Evolutionary conservation across 2,797 vertebrate species (phyloP), one percentile per base, ranked within the genome.

Genomic region (Chrysocyon brachyurus): DNA sequence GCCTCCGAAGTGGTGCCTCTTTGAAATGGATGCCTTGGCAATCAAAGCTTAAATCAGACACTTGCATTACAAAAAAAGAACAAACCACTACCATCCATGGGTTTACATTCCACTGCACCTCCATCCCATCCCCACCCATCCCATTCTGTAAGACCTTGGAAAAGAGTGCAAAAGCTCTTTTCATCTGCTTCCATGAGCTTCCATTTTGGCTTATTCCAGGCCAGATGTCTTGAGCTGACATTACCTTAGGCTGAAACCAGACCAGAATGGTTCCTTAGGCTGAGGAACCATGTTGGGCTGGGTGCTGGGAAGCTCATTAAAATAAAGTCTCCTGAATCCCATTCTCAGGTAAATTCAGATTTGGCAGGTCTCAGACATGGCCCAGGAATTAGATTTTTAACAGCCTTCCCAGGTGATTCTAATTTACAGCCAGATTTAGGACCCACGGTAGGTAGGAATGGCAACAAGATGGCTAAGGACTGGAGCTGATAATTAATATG

Each of bases 401-500:
- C 2, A 92, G 68, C 52, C 19, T 79, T 79, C 46, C 54, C 61
- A 88, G 84, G 46, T 92, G 64, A 70, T 90, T 93, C 56, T 85
- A 82, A 56, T 7, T 21, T 59, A 49, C 9, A 90, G 81, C 11
- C 33, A 94, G 56, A 90, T 56, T 79, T 91, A 54, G 56, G 90
- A 90, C 66, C 21, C 16, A 8, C 21, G 1, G 1, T 64, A 52
- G 83, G 56, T 46, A 90, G 75, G 70, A 91, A 95, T 49, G 66
- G 72, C 31, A 85, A 52, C 40, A 88, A 6, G 66, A 72, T 4
- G 54, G 85, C 79, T 61, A 40, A 79, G 84, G 40, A 49, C 59
- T 10, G 46, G 49, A 96, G 52, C 72, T 88, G 97, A 96, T 95
- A 90, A 97, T 96, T 94, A 96, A 68, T 28, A 15, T 33, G 94